Conservation (phyloP, 1,140 invertebrate species). For the Drosophila jambulina region DNA sequence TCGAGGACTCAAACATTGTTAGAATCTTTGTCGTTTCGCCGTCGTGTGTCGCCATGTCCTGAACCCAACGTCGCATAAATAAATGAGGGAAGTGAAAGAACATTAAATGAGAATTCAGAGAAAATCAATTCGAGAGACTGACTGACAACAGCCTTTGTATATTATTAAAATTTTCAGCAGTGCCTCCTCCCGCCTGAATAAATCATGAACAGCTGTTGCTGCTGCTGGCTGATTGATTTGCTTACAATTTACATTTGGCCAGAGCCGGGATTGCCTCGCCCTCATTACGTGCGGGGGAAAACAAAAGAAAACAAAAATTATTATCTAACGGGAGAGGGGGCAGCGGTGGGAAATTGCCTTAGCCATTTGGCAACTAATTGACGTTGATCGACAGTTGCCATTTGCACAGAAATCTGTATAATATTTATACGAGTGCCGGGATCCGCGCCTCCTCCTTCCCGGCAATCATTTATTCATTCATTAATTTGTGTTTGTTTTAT, state of each 20-base stretch:
- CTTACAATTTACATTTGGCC: constrained; percentile 58
- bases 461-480: constrained; percentile 80
- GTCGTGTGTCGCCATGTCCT: constrained; percentile 2
- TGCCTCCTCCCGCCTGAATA: constrained; percentile 22
- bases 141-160: constrained; percentile 47
- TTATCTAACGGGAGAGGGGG: not conserved
- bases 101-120: constrained; percentile 51
- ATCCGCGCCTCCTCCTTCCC: not conserved
- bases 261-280: constrained; percentile 25
- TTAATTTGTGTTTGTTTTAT: constrained; percentile 83
- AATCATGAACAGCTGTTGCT: constrained; percentile 59
- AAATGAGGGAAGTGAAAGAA: constrained; percentile 38
- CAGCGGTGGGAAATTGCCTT: constrained; percentile 48
- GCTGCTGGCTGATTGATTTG: constrained; percentile 56
- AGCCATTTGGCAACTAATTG: constrained; percentile 67
- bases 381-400: constrained; percentile 80
- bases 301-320: constrained; percentile 9
- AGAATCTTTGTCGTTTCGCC: constrained; percentile 21
- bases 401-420: constrained; percentile 58
- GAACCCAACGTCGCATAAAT: constrained; percentile 35
- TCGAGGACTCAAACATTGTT: not conserved
- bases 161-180: constrained; percentile 56
- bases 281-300: constrained; percentile 20
- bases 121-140: constrained; percentile 65
- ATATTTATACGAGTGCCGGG: constrained; percentile 58